Evolutionary conservation across 1,140 invertebrate genomes (phyloP), one percentile per base, ranked within the genome.

Genomic region (Drosophila ficusphila): DNA sequence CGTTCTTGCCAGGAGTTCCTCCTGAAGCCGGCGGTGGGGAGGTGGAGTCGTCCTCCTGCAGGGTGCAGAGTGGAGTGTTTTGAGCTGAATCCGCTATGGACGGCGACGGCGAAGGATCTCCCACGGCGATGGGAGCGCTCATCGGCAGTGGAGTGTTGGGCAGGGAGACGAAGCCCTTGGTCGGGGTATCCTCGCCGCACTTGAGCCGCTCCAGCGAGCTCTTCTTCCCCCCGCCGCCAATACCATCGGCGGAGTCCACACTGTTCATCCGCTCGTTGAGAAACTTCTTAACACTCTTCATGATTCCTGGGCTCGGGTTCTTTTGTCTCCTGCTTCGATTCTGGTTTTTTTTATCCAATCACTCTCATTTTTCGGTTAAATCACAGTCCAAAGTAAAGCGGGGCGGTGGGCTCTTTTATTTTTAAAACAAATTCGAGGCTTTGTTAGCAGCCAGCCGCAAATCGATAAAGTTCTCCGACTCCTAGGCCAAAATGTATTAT

Each of bases 271-370:
- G 90, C 38, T 91, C 90, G 42, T 72, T 89, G 38, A 91, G 73
- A 70, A 91, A 91, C 54, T 91, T 91, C 54, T 90, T 91, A 4
- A 91, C 90, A 69, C 90, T 91, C 51, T 90, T 91, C 90, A 91
- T 91, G 36, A 27, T 72, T 25, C 18, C 12, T 19, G 31, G 38
- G 16, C 44, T 21, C 44, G 31, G 38, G 16, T 39, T 21, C 44
- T 44, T 2, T 34, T 58, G 12, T 5, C 9, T 42, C 14, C 31
- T 29, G 16, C 34, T 39, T 21, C 9, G 9, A 36, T 21, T 18
- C 9, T 14, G 27, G 18, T 11, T 5, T 21, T 6, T 8, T 18
- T 29, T 54, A 38, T 56, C 31, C 48, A 57, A 58, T 54, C 38
- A 61, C 48, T 72, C 57, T 47, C 39, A 49, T 71, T 76, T 56